A percentile compares a stretch with the other conserved stretches of the same genome.
Conservation (phyloP, 2,888 invertebrate species). For the Metopia argyrocephala region DNA sequence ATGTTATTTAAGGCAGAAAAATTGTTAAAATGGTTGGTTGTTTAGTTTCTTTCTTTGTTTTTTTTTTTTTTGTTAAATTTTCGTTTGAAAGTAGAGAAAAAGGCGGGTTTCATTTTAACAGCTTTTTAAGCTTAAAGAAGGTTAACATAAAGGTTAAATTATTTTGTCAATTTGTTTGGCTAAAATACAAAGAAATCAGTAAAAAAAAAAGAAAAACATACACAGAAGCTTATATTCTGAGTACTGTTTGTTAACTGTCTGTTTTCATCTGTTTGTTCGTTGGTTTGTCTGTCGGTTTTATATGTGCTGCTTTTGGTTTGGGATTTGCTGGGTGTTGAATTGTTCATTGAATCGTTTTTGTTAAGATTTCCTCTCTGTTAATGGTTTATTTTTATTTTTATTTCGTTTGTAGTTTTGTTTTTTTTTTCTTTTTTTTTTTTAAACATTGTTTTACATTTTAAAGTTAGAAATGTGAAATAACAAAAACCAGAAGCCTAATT, state of each 20-base stretch:
- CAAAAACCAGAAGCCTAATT: slow-evolving; percentile 57
- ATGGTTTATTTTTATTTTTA: slow-evolving; percentile 33
- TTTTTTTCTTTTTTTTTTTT: slow-evolving; percentile 4
- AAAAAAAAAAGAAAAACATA: slow-evolving; percentile 28
- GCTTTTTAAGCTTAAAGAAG: slow-evolving; percentile 45
- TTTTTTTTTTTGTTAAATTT: not conserved
- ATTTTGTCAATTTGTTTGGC: slow-evolving; percentile 66
- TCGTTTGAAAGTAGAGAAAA: slow-evolving; percentile 15
- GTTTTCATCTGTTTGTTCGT: not conserved
- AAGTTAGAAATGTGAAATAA: slow-evolving; percentile 29
- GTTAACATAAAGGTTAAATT: slow-evolving; percentile 66
- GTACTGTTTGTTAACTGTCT: slow-evolving; percentile 26
- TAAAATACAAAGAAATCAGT: not conserved
- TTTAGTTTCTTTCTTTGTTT: not conserved
- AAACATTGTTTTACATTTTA: slow-evolving; percentile 3
- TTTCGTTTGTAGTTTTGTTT: slow-evolving; percentile 5
- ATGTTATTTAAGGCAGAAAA: not conserved
- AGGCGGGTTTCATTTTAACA: slow-evolving; percentile 57
- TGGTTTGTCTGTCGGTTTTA: slow-evolving; percentile 3
- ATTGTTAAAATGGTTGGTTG: not conserved
- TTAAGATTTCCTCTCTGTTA: not conserved
- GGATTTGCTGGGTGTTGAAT: not conserved
- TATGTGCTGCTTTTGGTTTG: slow-evolving; percentile 8
- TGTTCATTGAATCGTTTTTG: too few species aligned
- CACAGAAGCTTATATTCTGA: slow-evolving; percentile 55